phyloP scores from a whole-genome alignment of 1,140 invertebrate genomes.

The Magallana ariakensis region DNA sequence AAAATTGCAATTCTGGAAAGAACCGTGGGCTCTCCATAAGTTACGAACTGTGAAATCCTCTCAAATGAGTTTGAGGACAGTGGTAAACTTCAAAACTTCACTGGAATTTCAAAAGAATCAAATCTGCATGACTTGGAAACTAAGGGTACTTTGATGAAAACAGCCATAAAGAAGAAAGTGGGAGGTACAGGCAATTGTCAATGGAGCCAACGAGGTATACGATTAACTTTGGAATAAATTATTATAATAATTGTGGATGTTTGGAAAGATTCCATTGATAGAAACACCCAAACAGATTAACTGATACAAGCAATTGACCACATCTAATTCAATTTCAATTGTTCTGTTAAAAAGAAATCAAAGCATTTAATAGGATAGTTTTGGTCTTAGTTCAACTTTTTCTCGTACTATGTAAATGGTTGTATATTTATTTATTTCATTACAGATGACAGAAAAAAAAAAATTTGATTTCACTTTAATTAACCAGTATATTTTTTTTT shows the following conservation, averaged over 20 bases:
- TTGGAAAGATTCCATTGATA: conserved; percentile 21
- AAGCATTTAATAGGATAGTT: too few relatives aligned
- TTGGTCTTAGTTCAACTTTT: too few relatives aligned
- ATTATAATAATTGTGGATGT: conserved; percentile 14
- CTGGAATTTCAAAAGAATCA: conserved; percentile 5
- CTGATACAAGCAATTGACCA: too few relatives aligned
- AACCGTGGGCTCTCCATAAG: conserved; percentile 39
- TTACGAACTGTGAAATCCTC: conserved; percentile 38
- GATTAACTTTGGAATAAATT: conserved; percentile 38
- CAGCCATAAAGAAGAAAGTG: neutral
- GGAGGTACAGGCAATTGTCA: neutral
- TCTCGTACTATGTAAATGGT: too few relatives aligned
- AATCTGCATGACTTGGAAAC: neutral
- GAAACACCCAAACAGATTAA: too few relatives aligned
- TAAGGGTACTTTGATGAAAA: neutral
- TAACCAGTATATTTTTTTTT: too few relatives aligned
- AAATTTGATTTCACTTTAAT: too few relatives aligned
- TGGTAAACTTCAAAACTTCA: neutral
- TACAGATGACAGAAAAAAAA: too few relatives aligned
- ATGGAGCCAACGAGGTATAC: neutral
- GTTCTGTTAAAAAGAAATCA: too few relatives aligned
- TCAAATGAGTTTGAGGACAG: conserved; percentile 40
- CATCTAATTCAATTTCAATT: too few relatives aligned
- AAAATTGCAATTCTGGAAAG: conserved; percentile 39
- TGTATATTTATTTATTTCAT: too few relatives aligned